Evolutionary conservation across 2,888 invertebrate species (phyloP), one percentile per base, ranked within the genome.

Genomic region (Polymixis lichenea): DNA sequence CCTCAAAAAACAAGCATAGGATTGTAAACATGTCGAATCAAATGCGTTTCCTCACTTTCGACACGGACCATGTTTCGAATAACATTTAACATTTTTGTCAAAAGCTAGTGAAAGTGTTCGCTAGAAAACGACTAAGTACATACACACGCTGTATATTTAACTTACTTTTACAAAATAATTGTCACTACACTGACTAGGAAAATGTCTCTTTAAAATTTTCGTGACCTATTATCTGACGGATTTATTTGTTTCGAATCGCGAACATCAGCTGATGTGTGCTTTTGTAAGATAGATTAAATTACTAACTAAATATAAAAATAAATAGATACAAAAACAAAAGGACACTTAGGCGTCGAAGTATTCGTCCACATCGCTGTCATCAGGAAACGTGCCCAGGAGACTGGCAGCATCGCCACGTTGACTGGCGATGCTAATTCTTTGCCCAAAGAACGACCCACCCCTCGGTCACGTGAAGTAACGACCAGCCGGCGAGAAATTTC

Each of bases 41-140:
- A 66, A 49, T 43, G 43, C 25, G 43, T 69, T 53, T 58, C 55
- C 53, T 58, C 53, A 71, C 84, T 86, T 84, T 84, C 84, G 72
- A 78, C 66, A 49, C 62, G 49, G 9, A 55, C 60, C 78, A 69
- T 61, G 83, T 65, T 17, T 65, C 68, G 78, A 79, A 62, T 77
- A 70, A 70, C 43, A 25, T 82, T 78, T 80, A 62, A 75, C 72
- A 71, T 56, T 72, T 75, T 79, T 72, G 74, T 68, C 74, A 80
- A 85, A 85, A 87, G 15, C 46, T 46, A 66, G 85, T 67, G 82
- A 87, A 85, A 81, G 82, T 74, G 11, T 67, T 55, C 43, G 62
- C 46, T 75, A 68, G 82, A 75, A 85, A 82, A 60, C 75, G 46
- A 67, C 49, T 71, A n/a, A n/a, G n/a, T n/a, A 49, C 49, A 38